Evolutionary conservation across 2,797 vertebrate species (phyloP).

Genomic region (Decapterus maruadsi): DNA sequence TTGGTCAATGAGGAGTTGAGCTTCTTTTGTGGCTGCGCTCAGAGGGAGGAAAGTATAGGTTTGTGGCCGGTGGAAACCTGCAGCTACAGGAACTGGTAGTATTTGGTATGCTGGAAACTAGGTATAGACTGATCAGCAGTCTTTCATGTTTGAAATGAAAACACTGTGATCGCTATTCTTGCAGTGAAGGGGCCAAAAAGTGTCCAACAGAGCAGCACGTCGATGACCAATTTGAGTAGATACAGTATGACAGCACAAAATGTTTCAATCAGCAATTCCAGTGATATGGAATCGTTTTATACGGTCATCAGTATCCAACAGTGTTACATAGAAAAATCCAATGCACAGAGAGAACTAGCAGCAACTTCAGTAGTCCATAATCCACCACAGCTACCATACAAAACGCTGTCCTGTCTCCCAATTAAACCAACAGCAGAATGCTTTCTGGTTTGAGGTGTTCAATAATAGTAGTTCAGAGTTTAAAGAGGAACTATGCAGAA

Average conservation of each 20-base stretch:
- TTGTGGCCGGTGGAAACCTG: conserved; percentile 68
- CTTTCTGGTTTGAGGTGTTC: background rate
- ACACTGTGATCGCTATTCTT: conserved; percentile 37
- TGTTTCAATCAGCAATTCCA: conserved; percentile 8
- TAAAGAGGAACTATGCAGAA: background rate
- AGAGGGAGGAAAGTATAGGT: conserved; percentile 69
- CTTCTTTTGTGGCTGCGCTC: conserved; percentile 69
- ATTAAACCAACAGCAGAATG: conserved; percentile 13
- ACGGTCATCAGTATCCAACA: background rate
- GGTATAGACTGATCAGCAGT: conserved; percentile 61
- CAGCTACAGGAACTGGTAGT: conserved; percentile 59
- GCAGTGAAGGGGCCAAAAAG: conserved; percentile 29
- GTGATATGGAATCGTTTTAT: background rate
- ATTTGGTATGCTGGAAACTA: conserved; percentile 48
- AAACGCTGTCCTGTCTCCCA: conserved; percentile 1
- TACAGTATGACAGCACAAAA: conserved; percentile 12
- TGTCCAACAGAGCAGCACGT: conserved; percentile 20
- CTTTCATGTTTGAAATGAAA: conserved; percentile 58
- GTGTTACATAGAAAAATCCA: background rate
- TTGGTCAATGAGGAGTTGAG: conserved; percentile 72
- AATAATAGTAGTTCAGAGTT: background rate
- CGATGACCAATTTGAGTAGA: conserved; percentile 15
- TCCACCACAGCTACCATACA: conserved; percentile 2
- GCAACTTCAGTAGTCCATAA: background rate
- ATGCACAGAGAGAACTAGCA: background rate